A percentile compares a stretch with the other conserved stretches of the same genome.
phyloP scores from a whole-genome alignment of 2,113 vertebrate species.

The Cololabis saira region DNA sequence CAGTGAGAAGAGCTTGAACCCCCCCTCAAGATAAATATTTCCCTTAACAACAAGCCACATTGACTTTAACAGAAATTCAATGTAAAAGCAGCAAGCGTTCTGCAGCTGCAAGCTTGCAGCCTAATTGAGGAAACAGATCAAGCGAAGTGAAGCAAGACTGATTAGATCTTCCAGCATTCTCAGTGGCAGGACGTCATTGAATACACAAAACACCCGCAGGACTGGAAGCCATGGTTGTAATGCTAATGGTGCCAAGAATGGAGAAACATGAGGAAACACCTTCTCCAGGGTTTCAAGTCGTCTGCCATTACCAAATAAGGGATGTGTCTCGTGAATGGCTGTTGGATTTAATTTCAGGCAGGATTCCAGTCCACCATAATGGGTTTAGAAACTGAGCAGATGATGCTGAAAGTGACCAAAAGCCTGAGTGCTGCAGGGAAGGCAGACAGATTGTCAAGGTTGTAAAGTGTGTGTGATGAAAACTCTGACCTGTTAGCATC shows the following conservation, averaged over 20 bases:
- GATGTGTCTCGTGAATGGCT: neutral
- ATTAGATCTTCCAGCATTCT: conserved; percentile 65
- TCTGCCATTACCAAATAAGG: conserved; percentile 19
- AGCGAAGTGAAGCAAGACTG: conserved; percentile 65
- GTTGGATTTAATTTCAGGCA: conserved; percentile 14
- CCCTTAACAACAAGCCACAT: conserved; percentile 38
- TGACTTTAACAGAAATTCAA: conserved; percentile 44
- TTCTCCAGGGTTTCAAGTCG: conserved; percentile 18
- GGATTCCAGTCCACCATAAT: no score
- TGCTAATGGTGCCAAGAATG: conserved; percentile 21
- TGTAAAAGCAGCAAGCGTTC: conserved; percentile 47
- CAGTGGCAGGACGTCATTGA: conserved; percentile 43
- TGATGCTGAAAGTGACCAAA: no score
- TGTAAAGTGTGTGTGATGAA: no score
- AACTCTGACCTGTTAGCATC: no score
- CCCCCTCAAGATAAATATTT: conserved; percentile 43
- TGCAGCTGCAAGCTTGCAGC: conserved; percentile 55
- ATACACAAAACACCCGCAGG: conserved; percentile 41
- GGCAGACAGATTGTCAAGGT: no score
- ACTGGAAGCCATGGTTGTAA: conserved; percentile 22
- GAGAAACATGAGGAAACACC: conserved; percentile 34
- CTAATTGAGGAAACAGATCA: conserved; percentile 61
- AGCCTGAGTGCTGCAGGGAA: no score
- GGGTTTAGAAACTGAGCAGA: no score
- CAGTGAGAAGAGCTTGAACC: conserved; percentile 8